Evolutionary conservation across 2,888 invertebrate genomes (phyloP).

Genomic region (Apoda limacodes): DNA sequence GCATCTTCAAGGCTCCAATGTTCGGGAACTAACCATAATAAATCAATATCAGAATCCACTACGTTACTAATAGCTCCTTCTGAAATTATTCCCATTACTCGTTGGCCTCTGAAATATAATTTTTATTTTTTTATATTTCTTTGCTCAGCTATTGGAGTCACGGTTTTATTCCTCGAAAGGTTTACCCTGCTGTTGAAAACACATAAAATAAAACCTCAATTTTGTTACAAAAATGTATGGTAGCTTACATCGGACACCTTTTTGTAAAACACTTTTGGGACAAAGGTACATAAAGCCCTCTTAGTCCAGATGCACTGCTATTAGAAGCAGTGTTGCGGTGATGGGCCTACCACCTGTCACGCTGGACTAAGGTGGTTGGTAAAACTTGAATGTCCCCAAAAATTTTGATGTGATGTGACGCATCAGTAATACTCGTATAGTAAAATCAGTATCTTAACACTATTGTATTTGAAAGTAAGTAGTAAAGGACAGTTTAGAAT

Average conservation of each 20-base stretch:
- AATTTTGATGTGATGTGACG: too few relatives aligned
- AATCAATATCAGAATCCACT: constrained; percentile 49
- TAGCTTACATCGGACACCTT: background rate
- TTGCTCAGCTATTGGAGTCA: background rate
- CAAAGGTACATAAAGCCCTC: too few relatives aligned
- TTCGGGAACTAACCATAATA: constrained; percentile 73
- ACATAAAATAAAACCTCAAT: background rate
- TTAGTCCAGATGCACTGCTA: too few relatives aligned
- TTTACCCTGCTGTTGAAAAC: background rate
- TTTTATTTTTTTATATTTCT: background rate
- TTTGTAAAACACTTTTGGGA: background rate
- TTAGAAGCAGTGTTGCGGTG: too few relatives aligned
- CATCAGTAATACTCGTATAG: too few relatives aligned
- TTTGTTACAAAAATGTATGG: background rate
- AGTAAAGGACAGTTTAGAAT: too few relatives aligned
- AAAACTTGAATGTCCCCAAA: too few relatives aligned
- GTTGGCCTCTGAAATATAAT: constrained; percentile 34
- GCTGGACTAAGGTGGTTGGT: too few relatives aligned
- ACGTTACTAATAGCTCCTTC: constrained; percentile 58
- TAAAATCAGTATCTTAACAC: too few relatives aligned
- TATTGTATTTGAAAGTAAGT: too few relatives aligned
- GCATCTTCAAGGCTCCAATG: constrained; percentile 75
- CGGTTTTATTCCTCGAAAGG: background rate
- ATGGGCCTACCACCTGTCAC: too few relatives aligned
- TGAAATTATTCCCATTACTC: constrained; percentile 69